Evolutionary conservation across 2,888 invertebrate genomes (phyloP).

Genomic region (Chalcis sispes): DNA sequence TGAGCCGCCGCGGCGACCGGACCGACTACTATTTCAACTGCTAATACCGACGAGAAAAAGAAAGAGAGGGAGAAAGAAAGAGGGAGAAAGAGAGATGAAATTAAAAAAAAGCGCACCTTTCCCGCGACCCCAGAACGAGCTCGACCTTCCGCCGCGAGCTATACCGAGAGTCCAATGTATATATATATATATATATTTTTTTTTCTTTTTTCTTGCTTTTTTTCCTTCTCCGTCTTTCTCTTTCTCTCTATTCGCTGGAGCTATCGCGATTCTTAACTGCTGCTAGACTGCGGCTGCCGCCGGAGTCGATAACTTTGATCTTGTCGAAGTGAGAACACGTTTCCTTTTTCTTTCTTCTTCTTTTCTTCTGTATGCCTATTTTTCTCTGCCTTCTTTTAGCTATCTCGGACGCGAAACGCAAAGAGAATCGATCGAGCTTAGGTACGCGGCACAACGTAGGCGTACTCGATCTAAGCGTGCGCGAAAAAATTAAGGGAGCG

Average conservation of each 20-base stretch:
- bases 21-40: slow-evolving; percentile 14
- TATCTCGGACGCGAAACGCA: slow-evolving; percentile 1
- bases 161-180: slow-evolving; percentile 14
- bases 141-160: slow-evolving; percentile 47
- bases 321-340: slow-evolving; percentile 25
- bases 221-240: slow-evolving; percentile 4
- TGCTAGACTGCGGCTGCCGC: too few species aligned
- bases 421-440: neutral
- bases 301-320: neutral
- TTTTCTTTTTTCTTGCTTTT: too few species aligned
- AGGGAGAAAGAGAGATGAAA: slow-evolving; percentile 18
- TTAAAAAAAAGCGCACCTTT: slow-evolving; percentile 44
- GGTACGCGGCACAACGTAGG: slow-evolving; percentile 14
- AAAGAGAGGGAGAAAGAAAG: slow-evolving; percentile 18
- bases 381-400: neutral
- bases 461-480: neutral
- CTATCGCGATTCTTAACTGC: neutral
- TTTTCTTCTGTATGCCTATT: too few species aligned
- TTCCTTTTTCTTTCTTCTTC: neutral
- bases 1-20: slow-evolving; percentile 13
- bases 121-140: slow-evolving; percentile 46
- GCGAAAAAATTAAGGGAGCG: neutral
- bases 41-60: neutral
- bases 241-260: slow-evolving; percentile 1
- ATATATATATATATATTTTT: neutral